Evolutionary conservation across 2,888 invertebrate species (phyloP), one percentile per base, ranked within the genome.

Genomic region (Bombyx huttoni): DNA sequence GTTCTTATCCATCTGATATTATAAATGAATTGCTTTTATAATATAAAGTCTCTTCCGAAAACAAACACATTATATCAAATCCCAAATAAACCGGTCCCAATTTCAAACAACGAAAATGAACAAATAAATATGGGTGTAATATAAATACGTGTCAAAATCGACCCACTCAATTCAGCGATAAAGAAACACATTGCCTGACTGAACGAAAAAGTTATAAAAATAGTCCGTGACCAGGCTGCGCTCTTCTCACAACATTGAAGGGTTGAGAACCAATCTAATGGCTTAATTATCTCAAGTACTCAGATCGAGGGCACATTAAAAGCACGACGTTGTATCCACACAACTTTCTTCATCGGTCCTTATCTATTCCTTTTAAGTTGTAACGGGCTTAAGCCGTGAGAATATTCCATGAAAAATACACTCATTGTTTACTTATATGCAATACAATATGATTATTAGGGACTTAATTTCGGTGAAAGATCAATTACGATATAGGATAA

Each of bases 281-380:
- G 78, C 81, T 83, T 83, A 80, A 85, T 87, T 85, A 84, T 81
- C 81, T 82, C 77, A 73, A 83, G 80, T 81, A 78, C 75, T 67
- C 62, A 69, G 73, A 77, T 77, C 71, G 67, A 65, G 64, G 65
- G 63, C 65, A 60, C 67, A 70, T 66, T 73, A 64, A 74, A 67
- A 67, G 68, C 68, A 66, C 40, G 33, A 33, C 49, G 49, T 52
- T 52, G 47, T 47, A 50, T 45, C 49, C 52, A 52, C 49, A 35
- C 62, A 56, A 60, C 59, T 58, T 51, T 56, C 49, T 63, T 67
- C 65, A 65, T 64, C 63, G 57, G 56, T 56, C 62, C 60, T 72
- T 75, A 77, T 77, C 74, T 71, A 67, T 65, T 14, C 57, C 60
- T 56, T 60, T 66, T 65, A 63, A 65, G 62, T 64, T 61, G 61